phyloP scores from a whole-genome alignment of 2,797 vertebrate genomes.

The Eleutherodactylus coqui region DNA sequence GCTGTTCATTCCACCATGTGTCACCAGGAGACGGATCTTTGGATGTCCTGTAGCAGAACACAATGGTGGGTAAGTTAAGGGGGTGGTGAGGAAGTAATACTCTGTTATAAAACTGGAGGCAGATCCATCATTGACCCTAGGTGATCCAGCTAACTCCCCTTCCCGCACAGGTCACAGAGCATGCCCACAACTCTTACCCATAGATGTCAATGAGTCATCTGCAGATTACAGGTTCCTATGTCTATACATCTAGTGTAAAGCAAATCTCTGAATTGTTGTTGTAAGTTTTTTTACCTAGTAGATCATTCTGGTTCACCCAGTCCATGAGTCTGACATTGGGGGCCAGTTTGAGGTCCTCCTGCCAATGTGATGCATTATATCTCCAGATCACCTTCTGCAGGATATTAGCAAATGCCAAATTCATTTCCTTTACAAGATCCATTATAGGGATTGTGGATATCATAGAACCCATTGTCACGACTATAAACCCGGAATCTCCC shows the following conservation, averaged over 20 bases:
- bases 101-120: too few species aligned
- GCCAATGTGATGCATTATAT: constrained; percentile 68
- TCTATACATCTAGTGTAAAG: too few species aligned
- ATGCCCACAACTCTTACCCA: too few species aligned
- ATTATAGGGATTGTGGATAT: constrained; percentile 66
- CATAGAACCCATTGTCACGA: constrained; percentile 74
- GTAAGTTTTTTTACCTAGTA: constrained; percentile 66
- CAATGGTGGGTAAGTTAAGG: neutral
- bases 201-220: too few species aligned
- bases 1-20: constrained; percentile 79
- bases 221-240: too few species aligned
- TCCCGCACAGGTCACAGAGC: too few species aligned
- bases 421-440: constrained; percentile 69
- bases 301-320: constrained; percentile 75
- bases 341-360: constrained; percentile 68
- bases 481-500: constrained; percentile 73
- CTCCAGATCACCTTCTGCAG: constrained; percentile 75
- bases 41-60: constrained; percentile 72
- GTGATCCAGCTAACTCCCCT: too few species aligned
- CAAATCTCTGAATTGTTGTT: neutral
- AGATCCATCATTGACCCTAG: too few species aligned
- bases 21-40: constrained; percentile 73
- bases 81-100: too few species aligned
- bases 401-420: constrained; percentile 70
- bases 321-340: constrained; percentile 71